phyloP scores from a whole-genome alignment of 2,113 vertebrate species.

The Pao palembangensis region DNA sequence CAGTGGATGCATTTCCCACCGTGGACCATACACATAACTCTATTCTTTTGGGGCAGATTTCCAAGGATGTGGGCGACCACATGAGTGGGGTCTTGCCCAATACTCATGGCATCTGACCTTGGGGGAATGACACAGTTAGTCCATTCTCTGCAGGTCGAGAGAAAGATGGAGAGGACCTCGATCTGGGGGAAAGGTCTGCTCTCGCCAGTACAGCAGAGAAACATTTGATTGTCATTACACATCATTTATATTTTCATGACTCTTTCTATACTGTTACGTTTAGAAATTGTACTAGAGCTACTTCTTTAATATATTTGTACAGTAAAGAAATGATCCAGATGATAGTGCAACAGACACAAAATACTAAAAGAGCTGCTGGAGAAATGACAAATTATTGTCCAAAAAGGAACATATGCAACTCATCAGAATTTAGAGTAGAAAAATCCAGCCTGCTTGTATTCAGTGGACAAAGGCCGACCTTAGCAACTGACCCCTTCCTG shows the following conservation, averaged over 20 bases:
- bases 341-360: no score
- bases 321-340: no score
- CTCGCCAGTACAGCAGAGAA: slow-evolving; percentile 32
- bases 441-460: no score
- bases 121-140: slow-evolving; percentile 51
- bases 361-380: no score
- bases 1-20: slow-evolving; percentile 73
- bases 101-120: slow-evolving; percentile 64
- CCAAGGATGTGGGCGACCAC: slow-evolving; percentile 72
- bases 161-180: slow-evolving; percentile 53
- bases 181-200: slow-evolving; percentile 46
- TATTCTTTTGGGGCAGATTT: slow-evolving; percentile 67
- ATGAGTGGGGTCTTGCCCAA: slow-evolving; percentile 68
- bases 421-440: no score
- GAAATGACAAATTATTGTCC: no score
- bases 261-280: not conserved
- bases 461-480: no score
- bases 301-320: no score
- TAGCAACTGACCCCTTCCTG: no score
- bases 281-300: no score
- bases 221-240: slow-evolving; percentile 27
- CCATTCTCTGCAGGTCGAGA: slow-evolving; percentile 63
- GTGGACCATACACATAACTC: slow-evolving; percentile 64
- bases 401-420: no score
- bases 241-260: slow-evolving; percentile 19